Percentiles rank a stretch among this genome's conserved stretches.
These are phyloP conservation scores for Rhingia rostrata DNA, from an alignment of 2,888 invertebrate genomes.

Conservation along the genomic window DNA sequence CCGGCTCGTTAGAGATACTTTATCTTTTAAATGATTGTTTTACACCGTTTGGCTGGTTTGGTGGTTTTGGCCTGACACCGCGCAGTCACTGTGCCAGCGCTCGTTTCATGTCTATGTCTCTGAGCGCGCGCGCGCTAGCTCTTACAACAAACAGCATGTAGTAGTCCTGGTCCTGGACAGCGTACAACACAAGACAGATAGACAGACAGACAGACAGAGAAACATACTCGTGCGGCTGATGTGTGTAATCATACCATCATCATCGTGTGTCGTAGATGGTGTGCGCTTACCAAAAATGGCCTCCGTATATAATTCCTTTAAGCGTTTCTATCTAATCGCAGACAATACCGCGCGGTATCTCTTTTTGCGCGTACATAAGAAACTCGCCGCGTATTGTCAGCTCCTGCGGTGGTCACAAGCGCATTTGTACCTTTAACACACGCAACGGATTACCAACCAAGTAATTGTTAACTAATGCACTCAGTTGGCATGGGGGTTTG, in stretches of 20 bases:
- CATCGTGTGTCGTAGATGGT: slow-evolving; percentile 38
- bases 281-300: slow-evolving; percentile 28
- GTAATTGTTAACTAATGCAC: slow-evolving; percentile 54
- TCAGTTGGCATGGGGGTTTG: slow-evolving; percentile 19
- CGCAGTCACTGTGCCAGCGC: slow-evolving; percentile 2
- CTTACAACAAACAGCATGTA: slow-evolving; percentile 37
- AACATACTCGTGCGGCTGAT: slow-evolving; percentile 62
- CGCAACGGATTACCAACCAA: slow-evolving; percentile 35
- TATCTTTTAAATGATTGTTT: slow-evolving; percentile 73
- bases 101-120: slow-evolving; percentile 42
- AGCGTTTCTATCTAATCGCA: slow-evolving; percentile 54
- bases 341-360: slow-evolving; percentile 39
- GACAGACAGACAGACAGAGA: slow-evolving; percentile 49
- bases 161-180: slow-evolving; percentile 49
- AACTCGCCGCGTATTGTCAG: background rate
- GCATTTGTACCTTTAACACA: slow-evolving; percentile 45
- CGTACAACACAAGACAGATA: slow-evolving; percentile 37
- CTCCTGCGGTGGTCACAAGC: slow-evolving; percentile 9
- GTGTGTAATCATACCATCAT: slow-evolving; percentile 41
- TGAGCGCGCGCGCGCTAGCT: background rate
- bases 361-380: slow-evolving; percentile 22
- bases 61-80: background rate
- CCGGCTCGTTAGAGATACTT: slow-evolving; percentile 71
- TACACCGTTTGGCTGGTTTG: slow-evolving; percentile 50
- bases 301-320: slow-evolving; percentile 46